Conservation (phyloP, 2,888 invertebrate species). For the Rhingia rostrata region DNA sequence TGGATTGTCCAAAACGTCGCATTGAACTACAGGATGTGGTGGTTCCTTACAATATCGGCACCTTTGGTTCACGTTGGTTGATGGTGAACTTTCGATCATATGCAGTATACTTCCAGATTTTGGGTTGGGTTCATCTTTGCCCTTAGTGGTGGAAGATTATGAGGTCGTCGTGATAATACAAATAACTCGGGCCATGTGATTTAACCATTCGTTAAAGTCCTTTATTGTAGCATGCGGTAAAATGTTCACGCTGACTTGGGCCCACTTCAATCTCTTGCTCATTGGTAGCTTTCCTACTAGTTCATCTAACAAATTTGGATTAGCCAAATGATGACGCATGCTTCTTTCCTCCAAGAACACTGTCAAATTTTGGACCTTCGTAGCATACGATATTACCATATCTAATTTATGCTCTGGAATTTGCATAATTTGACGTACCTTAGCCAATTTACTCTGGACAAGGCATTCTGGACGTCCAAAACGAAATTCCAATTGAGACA, state of each 20-base stretch:
- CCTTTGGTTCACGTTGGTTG: background rate
- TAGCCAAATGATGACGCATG: conserved; percentile 37
- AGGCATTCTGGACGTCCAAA: conserved; percentile 18
- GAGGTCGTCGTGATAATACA: conserved; percentile 11
- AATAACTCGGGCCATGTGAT: conserved; percentile 7
- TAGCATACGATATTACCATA: conserved; percentile 13
- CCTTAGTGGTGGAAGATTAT: background rate
- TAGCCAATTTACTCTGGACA: conserved; percentile 7
- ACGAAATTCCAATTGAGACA: conserved; percentile 20
- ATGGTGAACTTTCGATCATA: too few species aligned
- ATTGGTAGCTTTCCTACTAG: conserved; percentile 51
- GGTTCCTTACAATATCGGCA: background rate
- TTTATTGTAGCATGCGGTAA: conserved; percentile 20
- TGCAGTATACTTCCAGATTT: conserved; percentile 24
- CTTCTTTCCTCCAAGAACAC: conserved; percentile 15
- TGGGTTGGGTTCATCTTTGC: background rate
- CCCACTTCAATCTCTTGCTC: conserved; percentile 45
- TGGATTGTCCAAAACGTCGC: conserved; percentile 6
- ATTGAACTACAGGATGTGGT: conserved; percentile 17
- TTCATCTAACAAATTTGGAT: conserved; percentile 39
- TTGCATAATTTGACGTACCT: conserved; percentile 13
- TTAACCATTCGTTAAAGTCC: conserved; percentile 36
- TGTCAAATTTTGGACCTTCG: conserved; percentile 7
- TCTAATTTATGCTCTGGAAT: conserved; percentile 40
- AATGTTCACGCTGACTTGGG: conserved; percentile 5